Base-by-base conservation (phyloP, 1,140 invertebrate genomes). In the Babylonia areolata region DNA sequence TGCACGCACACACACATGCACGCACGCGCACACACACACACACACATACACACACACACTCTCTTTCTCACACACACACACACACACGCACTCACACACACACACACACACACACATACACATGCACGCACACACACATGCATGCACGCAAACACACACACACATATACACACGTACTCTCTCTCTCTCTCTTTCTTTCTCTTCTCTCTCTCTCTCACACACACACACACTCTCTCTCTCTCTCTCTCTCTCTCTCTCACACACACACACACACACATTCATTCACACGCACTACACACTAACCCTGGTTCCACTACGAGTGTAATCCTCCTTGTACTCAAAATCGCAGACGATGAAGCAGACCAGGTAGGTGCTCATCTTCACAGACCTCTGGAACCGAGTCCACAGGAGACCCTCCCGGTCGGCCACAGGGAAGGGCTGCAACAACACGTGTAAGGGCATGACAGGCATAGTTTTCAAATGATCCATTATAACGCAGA, bases 321-420 rank as follows among this genome's bases (percentile, higher is more conserved):
- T 90, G 28, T 35, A 89, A 0, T 69, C 87, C 40, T 94, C 89
- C 37, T 90, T 90, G 85, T 91, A 94, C 15, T 91, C 95, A 94
- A 99, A 99, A 92, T 99, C 97, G 88, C 97, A 98, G 0, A 99
- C 96, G 78, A 99, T 97, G 93, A 99, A 98, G 91, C 97, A 98
- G 0, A 96, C 96, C 3, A 99, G 94, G 92, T 99, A 99, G 0
- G 98, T 98, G 2, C 98, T 98, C 98, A 99, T 99, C 28, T 96
- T 96, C 0, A 97, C 96, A 84, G 97, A 97, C 91, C 96, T 96
- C 79, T 96, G 94, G 94, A 98, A 99, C n/a, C 93, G 95, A 0
- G 94, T 95, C 35, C 88, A 84, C 23, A 88, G 64, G 58, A 94
- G 83, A n/a, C 87, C 90, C 20, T 77, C 71, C 82, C 89, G 81